A percentile compares a stretch with the other conserved stretches of the same genome.
phyloP scores from a whole-genome alignment of 2,888 invertebrate species.

The Synanthedon formicaeformis region DNA sequence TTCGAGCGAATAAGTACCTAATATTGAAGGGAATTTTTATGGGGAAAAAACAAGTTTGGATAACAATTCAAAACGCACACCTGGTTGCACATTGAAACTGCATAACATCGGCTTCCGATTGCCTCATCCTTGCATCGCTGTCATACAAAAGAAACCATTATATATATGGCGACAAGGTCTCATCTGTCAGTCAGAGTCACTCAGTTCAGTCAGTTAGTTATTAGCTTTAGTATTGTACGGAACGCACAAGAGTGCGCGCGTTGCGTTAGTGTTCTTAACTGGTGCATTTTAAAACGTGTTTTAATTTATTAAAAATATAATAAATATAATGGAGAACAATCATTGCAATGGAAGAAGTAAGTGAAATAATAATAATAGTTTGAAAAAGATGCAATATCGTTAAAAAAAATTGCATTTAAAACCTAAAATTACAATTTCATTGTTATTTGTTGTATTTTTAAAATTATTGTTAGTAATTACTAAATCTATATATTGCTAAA shows the following conservation, averaged over 20 bases:
- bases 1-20: too few species aligned
- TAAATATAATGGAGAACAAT: conserved; percentile 9
- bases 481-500: too few species aligned
- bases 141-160: background rate
- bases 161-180: background rate
- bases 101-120: background rate
- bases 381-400: background rate
- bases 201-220: background rate
- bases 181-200: background rate
- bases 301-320: background rate
- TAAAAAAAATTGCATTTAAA: background rate
- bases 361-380: conserved; percentile 13
- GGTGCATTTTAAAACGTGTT: too few species aligned
- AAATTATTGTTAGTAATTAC: background rate
- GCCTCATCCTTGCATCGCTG: background rate
- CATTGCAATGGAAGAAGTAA: conserved; percentile 10
- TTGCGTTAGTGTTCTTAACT: too few species aligned
- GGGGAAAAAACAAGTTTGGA: too few species aligned
- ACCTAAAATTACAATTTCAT: background rate
- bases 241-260: too few species aligned
- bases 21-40: too few species aligned
- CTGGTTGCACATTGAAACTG: background rate
- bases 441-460: background rate
- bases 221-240: background rate
- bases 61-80: too few species aligned